Evolutionary conservation across 2,888 invertebrate species (phyloP).

Genomic region (Emmelina monodactyla): DNA sequence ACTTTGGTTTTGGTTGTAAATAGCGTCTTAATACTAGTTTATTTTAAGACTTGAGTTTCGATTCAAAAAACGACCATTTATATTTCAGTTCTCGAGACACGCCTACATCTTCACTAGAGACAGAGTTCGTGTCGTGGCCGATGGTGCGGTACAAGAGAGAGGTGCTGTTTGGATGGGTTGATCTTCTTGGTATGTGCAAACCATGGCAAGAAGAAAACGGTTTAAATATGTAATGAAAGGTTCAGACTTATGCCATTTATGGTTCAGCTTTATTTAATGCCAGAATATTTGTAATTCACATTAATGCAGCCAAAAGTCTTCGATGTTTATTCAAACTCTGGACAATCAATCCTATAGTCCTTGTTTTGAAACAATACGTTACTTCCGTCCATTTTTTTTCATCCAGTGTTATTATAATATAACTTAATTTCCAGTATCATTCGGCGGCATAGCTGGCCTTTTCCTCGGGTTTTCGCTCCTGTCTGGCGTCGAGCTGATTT

Average conservation of each 20-base stretch:
- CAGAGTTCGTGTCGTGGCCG: constrained; percentile 80
- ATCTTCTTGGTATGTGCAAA: constrained; percentile 78
- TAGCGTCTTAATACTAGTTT: too few species aligned
- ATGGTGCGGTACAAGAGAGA: constrained; percentile 80
- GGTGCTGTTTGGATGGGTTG: constrained; percentile 85
- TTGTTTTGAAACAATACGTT: background rate
- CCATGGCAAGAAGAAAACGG: too few species aligned
- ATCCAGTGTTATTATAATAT: background rate
- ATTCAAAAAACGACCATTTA: too few species aligned
- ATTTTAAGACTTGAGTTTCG: too few species aligned
- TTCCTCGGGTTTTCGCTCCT: constrained; percentile 79
- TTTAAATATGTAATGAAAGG: too few species aligned
- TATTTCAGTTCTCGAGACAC: constrained; percentile 21
- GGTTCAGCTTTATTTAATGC: too few species aligned
- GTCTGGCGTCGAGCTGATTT: constrained; percentile 78
- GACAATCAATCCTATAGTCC: too few species aligned
- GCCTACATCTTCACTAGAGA: constrained; percentile 47
- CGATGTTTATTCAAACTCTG: too few species aligned
- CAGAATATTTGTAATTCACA: too few species aligned
- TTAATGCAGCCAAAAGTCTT: too few species aligned
- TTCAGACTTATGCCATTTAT: too few species aligned
- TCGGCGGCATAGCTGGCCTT: constrained; percentile 71
- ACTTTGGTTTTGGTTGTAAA: too few species aligned
- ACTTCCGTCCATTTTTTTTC: background rate
- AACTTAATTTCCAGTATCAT: constrained; percentile 57